Base-by-base conservation (phyloP, 1,140 invertebrate species). In the Leptinotarsa undecemlineata region DNA sequence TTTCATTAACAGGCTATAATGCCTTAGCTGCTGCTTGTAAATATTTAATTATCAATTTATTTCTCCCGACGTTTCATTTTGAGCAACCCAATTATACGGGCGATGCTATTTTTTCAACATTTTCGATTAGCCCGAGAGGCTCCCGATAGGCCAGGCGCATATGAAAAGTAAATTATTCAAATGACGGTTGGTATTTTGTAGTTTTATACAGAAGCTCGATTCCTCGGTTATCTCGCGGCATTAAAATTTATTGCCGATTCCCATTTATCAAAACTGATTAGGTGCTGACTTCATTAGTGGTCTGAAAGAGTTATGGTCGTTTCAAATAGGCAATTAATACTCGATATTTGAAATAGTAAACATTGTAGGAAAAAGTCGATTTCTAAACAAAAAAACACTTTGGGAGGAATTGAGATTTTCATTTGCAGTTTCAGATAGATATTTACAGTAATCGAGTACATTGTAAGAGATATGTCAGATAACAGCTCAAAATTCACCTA, bases 41-140 rank as follows among this genome's bases (percentile, higher is more conserved):
- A 69, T 69, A 69, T 69, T 69, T 69, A 69, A 69, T 69, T 69
- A 69, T 69, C 68, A 69, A 69, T 69, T 69, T 69, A 69, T 69
- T 69, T 69, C 68, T 48, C 68, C 48, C 33, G 68, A 69, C 68
- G 48, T 69, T 69, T 48, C 68, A 51, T 69, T 69, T 69, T 20
- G 42, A 48, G 68, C 33, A 48, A 69, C 57, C 68, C 48, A 69
- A 69, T 69, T 69, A 69, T 51, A 48, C 48, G 68, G 48, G 48
- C 42, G 68, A 19, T 48, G 68, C 19, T 68, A n/a, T 68, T 48
- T 48, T 67, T 69, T 21, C 21, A 21, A 69, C 19, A 20, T 23
- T 69, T 69, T 69, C 68, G 48, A 69, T 69, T 69, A 69, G 68
- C 68, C 68, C 26, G 20, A 15, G 20, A 64, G 63, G 14, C 63